phyloP scores from a whole-genome alignment of 2,113 vertebrate genomes.

The Vireo altiloquus region DNA sequence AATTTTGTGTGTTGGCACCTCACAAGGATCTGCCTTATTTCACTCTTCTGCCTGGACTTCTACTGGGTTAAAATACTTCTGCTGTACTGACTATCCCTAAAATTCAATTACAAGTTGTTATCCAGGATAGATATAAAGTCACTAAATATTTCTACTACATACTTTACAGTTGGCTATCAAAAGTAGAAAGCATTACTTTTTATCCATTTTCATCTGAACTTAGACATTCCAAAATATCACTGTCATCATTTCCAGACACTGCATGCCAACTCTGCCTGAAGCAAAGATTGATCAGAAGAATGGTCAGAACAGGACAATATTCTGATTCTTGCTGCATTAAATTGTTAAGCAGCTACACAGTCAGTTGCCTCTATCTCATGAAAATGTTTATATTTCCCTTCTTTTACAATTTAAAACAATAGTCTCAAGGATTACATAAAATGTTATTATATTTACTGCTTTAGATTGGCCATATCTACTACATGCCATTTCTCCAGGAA shows the following conservation, averaged over 20 bases:
- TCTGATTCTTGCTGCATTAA: background rate
- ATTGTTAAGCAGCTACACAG: fast-evolving
- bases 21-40: background rate
- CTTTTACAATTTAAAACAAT: background rate
- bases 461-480: background rate
- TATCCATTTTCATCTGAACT: background rate
- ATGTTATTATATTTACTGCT: background rate
- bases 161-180: background rate
- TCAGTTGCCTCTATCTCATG: background rate
- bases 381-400: background rate
- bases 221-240: background rate
- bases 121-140: background rate
- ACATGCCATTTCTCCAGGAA: background rate
- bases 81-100: background rate
- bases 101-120: background rate
- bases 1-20: background rate
- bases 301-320: background rate
- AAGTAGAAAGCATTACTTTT: background rate
- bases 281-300: background rate
- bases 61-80: background rate
- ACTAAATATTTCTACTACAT: background rate
- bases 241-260: background rate
- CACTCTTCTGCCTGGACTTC: background rate
- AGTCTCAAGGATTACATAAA: background rate
- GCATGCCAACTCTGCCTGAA: background rate